A percentile compares a stretch with the other conserved stretches of the same genome.
phyloP scores from a whole-genome alignment of 1,140 invertebrate genomes.

The Eulimnadia texana region DNA sequence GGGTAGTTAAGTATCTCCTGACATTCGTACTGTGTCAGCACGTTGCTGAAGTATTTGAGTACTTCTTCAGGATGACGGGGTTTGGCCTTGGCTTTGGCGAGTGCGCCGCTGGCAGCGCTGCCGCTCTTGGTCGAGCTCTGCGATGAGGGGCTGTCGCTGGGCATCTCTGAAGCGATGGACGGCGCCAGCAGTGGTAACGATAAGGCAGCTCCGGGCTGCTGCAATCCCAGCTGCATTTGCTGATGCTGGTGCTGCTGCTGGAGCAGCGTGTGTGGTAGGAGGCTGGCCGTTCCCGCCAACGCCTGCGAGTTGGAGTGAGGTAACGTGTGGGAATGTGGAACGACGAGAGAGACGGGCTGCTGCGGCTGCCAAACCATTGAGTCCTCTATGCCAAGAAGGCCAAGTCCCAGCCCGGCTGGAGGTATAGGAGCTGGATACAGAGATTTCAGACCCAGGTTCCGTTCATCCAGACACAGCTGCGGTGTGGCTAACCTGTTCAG shows the following conservation, averaged over 20 bases:
- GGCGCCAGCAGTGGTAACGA: constrained; percentile 15
- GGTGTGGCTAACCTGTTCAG: constrained; percentile 8
- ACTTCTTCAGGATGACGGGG: constrained; percentile 74
- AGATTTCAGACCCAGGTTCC: constrained; percentile 4
- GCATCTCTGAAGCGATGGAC: constrained; percentile 16
- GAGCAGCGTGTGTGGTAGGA: neutral
- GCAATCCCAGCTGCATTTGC: neutral
- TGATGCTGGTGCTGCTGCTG: constrained; percentile 8
- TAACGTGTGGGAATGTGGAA: constrained; percentile 4
- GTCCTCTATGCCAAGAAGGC: constrained; percentile 5
- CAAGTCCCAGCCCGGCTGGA: neutral
- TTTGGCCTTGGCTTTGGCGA: constrained; percentile 43
- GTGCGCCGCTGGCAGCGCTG: constrained; percentile 20
- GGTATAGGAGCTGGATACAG: constrained; percentile 6
- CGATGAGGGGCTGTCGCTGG: constrained; percentile 18
- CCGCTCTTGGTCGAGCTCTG: constrained; percentile 19
- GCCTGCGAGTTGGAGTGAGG: constrained; percentile 1
- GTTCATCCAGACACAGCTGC: constrained; percentile 5
- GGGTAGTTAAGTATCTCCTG: constrained; percentile 86
- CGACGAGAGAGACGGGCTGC: neutral
- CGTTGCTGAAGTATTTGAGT: constrained; percentile 85
- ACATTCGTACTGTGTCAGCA: constrained; percentile 86
- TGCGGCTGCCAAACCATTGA: constrained; percentile 15
- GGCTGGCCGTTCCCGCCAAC: neutral
- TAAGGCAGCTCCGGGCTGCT: neutral